Base-by-base conservation (phyloP, 53 echinoderm and acorn worm genomes). In the Astropecten irregularis region DNA sequence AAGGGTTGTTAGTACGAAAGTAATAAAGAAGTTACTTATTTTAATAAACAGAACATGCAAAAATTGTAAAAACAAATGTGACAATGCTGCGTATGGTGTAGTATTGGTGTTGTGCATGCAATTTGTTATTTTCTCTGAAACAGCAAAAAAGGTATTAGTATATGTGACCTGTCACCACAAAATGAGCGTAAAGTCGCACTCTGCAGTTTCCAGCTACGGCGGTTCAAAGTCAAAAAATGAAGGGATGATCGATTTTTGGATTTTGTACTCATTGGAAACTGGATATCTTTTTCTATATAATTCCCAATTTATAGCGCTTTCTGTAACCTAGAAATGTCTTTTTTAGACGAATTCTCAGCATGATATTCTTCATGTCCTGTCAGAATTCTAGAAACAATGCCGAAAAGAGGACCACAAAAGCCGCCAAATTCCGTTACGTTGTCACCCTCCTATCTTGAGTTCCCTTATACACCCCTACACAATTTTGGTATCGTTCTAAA, bases 171-270 rank as follows among this genome's bases (percentile, higher is more conserved):
- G 77, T 34, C 59, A 28, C 38, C 4, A 76, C 59, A 20, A 56
- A 71, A 71, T 71, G 71, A 44, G 50, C 71, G 3, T 71, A 49
- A 71, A 49, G 71, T 71, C 48, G 48, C n/a, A n/a, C n/a, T n/a
- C 44, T 18, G 26, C 71, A 23, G 31, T 71, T 71, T 10, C 27
- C 25, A 23, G 31, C 26, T 71, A 71, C 50, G 31, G 60, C 60
- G 60, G 60, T 14, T 14, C 22, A 59, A 59, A 59, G 60, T 59
- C 22, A 59, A 59, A 59, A 59, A 27, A 21, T 9, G 14, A 59
- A 59, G 30, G 31, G 60, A 25, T 59, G 60, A 10, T 29, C 31
- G 25, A 5, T 59, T 59, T 59, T 29, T 0, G 5, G 60, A n/a
- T 7, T 59, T 59, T 28, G 60, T 19, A 29, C 2, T 59, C 23